phyloP scores from a whole-genome alignment of 2,113 vertebrate species.

The Coturnix japonica region DNA sequence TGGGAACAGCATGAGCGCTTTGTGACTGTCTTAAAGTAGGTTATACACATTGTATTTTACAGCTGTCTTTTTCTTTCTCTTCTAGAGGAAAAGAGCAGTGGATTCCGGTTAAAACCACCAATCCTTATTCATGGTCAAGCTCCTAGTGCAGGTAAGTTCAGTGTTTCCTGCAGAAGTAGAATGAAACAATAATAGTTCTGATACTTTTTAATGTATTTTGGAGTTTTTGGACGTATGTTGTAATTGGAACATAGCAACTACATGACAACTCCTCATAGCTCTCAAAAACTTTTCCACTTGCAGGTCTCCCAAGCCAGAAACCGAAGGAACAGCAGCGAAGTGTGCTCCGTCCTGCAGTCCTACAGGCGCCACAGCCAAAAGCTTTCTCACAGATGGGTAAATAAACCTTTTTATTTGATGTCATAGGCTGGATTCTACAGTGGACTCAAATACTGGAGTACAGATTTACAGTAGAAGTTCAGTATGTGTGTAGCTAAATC shows the following conservation, averaged over 20 bases:
- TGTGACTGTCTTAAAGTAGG: neutral
- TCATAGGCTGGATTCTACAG: neutral
- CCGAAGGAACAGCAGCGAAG: conserved; percentile 97
- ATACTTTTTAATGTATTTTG: neutral
- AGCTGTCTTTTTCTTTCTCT: conserved; percentile 30
- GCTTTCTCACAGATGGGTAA: conserved; percentile 88
- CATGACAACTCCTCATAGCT: fast-evolving
- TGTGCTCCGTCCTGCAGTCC: conserved; percentile 93
- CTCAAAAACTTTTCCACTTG: conserved; percentile 16
- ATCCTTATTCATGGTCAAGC: conserved; percentile 97
- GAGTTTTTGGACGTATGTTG: fast-evolving
- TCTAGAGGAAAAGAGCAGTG: conserved; percentile 94
- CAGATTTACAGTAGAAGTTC: neutral
- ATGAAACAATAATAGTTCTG: neutral
- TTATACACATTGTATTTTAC: neutral
- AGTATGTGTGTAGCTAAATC: neutral
- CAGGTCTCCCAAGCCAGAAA: conserved; percentile 96
- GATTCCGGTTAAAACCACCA: conserved; percentile 95
- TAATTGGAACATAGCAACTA: neutral
- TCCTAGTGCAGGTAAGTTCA: conserved; percentile 91
- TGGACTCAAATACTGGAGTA: neutral
- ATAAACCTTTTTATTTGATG: conserved; percentile 14
- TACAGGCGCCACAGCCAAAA: conserved; percentile 92
- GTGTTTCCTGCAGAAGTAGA: fast-evolving
- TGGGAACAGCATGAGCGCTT: neutral